Percentiles rank a stretch among this genome's conserved stretches.
Conservation (phyloP, 2,888 invertebrate genomes). For the Calliphora vomitoria region DNA sequence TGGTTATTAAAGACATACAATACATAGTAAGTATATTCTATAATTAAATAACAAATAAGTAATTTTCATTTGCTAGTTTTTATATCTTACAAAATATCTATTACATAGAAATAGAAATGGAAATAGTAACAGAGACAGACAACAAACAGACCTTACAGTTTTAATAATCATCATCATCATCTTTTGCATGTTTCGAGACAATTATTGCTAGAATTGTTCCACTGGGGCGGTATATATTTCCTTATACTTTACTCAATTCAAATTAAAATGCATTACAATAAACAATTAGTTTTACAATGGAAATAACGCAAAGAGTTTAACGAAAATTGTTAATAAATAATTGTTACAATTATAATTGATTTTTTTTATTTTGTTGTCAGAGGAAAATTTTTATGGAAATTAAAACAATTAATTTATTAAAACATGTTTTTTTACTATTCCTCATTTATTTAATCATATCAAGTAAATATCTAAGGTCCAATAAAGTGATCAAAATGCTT, state of each 20-base stretch:
- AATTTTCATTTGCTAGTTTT: slow-evolving; percentile 42
- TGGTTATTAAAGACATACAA: neutral
- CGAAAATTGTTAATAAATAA: slow-evolving; percentile 65
- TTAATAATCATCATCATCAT: slow-evolving; percentile 60
- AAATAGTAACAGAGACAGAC: too few species aligned
- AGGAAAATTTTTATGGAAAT: slow-evolving; percentile 36
- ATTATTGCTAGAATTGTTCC: slow-evolving; percentile 69
- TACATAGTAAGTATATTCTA: slow-evolving; percentile 7
- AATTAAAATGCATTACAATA: slow-evolving; percentile 73
- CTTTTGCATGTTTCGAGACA: slow-evolving; percentile 76
- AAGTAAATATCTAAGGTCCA: slow-evolving; percentile 38
- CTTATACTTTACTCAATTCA: slow-evolving; percentile 15
- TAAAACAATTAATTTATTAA: slow-evolving; percentile 55
- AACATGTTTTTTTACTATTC: neutral
- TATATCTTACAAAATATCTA: neutral
- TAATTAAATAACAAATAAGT: slow-evolving; percentile 65
- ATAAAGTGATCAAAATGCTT: slow-evolving; percentile 71
- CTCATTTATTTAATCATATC: too few species aligned
- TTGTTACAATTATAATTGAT: slow-evolving; percentile 64
- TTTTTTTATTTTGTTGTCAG: slow-evolving; percentile 4
- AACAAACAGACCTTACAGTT: slow-evolving; percentile 34
- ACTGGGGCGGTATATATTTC: slow-evolving; percentile 38
- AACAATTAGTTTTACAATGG: slow-evolving; percentile 51
- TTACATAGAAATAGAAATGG: neutral
- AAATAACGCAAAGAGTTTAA: slow-evolving; percentile 51